Percentiles rank a stretch among this genome's conserved stretches.
Conservation (phyloP, 1,140 invertebrate genomes). For the Littorina saxatilis region DNA sequence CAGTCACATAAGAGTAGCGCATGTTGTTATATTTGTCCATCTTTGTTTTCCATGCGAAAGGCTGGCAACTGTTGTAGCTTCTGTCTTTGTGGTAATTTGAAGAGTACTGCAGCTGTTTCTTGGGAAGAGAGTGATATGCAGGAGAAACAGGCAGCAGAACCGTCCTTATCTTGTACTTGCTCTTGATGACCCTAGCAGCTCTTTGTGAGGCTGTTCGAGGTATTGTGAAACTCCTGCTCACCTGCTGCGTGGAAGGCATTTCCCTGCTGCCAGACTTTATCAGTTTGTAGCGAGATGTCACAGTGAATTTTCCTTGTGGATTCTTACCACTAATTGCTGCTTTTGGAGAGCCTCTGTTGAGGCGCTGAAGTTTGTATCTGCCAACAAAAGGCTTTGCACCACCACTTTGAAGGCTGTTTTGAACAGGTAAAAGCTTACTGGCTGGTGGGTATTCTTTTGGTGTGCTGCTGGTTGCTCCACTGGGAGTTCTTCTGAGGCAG, state of each 20-base stretch:
- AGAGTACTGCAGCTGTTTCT: background rate
- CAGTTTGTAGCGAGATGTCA: constrained; percentile 11
- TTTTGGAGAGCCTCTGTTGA: background rate
- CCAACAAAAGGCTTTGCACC: background rate
- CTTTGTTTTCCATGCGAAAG: background rate
- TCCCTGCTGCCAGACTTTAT: background rate
- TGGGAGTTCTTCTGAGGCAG: background rate
- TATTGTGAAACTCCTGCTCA: background rate
- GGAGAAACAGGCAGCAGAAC: background rate
- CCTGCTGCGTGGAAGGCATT: background rate
- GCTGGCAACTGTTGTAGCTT: background rate
- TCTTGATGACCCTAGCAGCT: constrained; percentile 41
- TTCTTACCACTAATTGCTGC: background rate
- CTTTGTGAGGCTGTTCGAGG: constrained; percentile 13
- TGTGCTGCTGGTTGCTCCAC: background rate
- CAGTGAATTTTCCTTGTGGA: background rate
- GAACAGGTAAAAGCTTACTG: background rate
- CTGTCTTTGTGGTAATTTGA: background rate
- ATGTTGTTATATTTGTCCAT: background rate
- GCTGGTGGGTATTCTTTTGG: background rate
- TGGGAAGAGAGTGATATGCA: background rate
- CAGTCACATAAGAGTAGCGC: background rate
- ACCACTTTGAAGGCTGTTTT: background rate
- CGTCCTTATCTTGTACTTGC: constrained; percentile 50
- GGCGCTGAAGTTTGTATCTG: background rate